Conservation (phyloP, 2,113 vertebrate genomes). For the Camelus bactrianus region DNA sequence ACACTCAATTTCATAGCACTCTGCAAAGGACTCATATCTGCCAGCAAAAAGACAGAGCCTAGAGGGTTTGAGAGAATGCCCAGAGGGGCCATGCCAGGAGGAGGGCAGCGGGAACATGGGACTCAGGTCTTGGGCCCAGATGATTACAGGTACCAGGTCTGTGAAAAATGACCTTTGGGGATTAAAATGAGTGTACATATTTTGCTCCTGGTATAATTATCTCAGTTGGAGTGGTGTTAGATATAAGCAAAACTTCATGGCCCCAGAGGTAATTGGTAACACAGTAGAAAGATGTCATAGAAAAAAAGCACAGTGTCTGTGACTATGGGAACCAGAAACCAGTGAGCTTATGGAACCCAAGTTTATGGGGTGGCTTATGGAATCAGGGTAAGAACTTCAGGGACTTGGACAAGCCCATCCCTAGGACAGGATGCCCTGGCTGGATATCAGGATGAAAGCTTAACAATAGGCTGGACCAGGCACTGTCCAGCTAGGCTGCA, state of each 20-base stretch:
- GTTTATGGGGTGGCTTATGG: not conserved
- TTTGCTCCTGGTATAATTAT: conserved; percentile 9
- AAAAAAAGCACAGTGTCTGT: not conserved
- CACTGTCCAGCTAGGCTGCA: not conserved
- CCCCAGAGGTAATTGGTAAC: not conserved
- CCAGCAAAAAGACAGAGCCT: not conserved
- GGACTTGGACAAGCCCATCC: not conserved
- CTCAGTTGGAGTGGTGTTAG: not conserved
- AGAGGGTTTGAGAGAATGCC: not conserved
- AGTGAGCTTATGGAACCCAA: not conserved
- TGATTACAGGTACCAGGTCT: not conserved
- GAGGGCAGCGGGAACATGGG: not conserved
- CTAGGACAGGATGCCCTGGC: not conserved
- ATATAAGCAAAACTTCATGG: not conserved
- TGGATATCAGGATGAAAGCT: not conserved
- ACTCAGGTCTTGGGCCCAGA: not conserved
- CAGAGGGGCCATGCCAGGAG: not conserved
- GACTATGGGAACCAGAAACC: not conserved
- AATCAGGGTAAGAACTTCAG: not conserved
- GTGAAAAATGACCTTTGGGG: not conserved
- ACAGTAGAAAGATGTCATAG: not conserved
- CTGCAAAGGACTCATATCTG: not conserved
- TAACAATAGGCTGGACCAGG: not conserved
- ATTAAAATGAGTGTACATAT: not conserved
- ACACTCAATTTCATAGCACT: not conserved